These are phyloP conservation scores for Eumacrocentrus americanus DNA, from an alignment of 2,888 invertebrate genomes.

Conservation along the genomic window DNA sequence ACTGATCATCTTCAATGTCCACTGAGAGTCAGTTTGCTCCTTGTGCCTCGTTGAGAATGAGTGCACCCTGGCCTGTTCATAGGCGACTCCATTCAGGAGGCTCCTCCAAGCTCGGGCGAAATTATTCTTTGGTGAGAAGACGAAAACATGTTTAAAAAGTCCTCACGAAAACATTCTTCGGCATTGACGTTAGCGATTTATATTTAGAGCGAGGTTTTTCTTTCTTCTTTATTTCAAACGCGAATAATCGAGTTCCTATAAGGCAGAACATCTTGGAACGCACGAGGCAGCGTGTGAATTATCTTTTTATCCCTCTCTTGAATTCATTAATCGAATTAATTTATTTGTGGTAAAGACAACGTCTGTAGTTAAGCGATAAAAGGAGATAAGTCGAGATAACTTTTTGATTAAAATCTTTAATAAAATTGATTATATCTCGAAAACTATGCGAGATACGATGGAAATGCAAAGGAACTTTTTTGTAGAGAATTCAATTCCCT, in stretches of 20 bases:
- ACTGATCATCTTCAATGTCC: not conserved
- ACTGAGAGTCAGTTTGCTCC: not conserved
- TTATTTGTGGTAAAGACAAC: too few relatives aligned
- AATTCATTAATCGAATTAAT: too few relatives aligned
- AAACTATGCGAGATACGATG: too few relatives aligned
- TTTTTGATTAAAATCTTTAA: too few relatives aligned
- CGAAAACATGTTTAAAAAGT: not conserved
- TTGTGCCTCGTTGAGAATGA: constrained; percentile 45
- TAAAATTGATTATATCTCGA: too few relatives aligned
- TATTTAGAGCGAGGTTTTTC: constrained; percentile 1
- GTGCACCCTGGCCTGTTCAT: constrained; percentile 78
- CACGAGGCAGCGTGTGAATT: not conserved
- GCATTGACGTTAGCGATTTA: constrained; percentile 1
- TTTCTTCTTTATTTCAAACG: not conserved
- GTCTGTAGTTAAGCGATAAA: too few relatives aligned
- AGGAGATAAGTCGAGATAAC: too few relatives aligned
- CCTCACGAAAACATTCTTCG: not conserved
- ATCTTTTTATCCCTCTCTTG: not conserved
- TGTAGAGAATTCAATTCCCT: too few relatives aligned
- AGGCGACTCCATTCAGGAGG: constrained; percentile 65
- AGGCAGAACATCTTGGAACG: not conserved
- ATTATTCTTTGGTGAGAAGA: constrained; percentile 12
- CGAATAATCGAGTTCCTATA: too few relatives aligned
- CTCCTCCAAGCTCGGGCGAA: constrained; percentile 48
- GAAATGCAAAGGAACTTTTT: too few relatives aligned